Base-by-base conservation (phyloP, 2,113 vertebrate genomes). In the Athene noctua region DNA sequence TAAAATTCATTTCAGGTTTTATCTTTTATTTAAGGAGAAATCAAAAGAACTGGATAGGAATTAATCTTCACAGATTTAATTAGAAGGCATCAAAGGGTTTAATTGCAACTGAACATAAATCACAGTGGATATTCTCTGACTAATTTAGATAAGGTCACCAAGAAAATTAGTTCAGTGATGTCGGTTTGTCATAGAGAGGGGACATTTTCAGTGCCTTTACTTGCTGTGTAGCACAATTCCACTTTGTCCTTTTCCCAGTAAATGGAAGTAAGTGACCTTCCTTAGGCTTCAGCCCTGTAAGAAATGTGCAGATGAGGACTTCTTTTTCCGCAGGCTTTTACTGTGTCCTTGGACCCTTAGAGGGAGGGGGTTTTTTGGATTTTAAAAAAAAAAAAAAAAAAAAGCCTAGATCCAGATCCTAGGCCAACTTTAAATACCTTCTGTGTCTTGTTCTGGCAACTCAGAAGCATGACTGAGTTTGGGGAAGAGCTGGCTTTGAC, bases 101-200 rank as follows among this genome's bases (percentile, higher is more conserved):
- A 98, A 98, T 97, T 98, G 97, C 96, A 96, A 95, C 90, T 27
- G 54, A 97, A 68, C 97, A 97, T 98, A 98, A 98, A 98, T 98
- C 97, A 96, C 59, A 73, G 96, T 86, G 80, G 94, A 97, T 97
- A 97, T 97, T 97, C 98, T 96, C 98, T 96, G 93, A 97, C 97
- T 97, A 97, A 97, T 98, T 97, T 97, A 96, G 98, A 98, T 97
- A 98, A 98, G 98, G 98, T 98, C 98, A 98, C 98, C 97, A 96
- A 46, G 98, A 97, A 98, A 97, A 98, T 98, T 90, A 98, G 97
- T 96, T 93, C 96, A 92, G 96, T 66, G 82, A 96, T 95, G 96
- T 90, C 92, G 4, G 96, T 97, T 97, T 93, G 94, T 97, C 97
- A 97, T 20, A 34, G 81, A 72, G 83, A 82, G 23, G 30, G 94